Evolutionary conservation across 2,797 vertebrate genomes (phyloP), one percentile per base, ranked within the genome.

Genomic region (Arrhamphus sclerolepis): DNA sequence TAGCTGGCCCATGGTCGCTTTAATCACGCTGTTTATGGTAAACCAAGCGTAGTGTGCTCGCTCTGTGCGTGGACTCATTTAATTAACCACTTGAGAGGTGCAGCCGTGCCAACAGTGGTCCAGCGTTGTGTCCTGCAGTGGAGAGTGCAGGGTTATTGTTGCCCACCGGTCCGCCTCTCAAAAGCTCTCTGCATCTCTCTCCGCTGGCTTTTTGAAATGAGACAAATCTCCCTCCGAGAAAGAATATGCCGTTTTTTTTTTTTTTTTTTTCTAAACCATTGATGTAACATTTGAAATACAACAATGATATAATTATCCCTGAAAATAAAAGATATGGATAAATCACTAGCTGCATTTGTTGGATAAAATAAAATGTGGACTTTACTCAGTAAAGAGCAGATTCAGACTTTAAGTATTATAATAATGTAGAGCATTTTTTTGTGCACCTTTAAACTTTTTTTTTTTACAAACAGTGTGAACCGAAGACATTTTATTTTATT

Each of bases 71-170:
- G 76, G 72, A 84, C 78, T 87, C 81, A 44, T 87, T 88, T 90
- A 89, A 90, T 89, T 87, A 90, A 87, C 79, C 89, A 87, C 85
- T 86, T 66, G 85, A 88, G 87, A 89, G 84, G 84, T 81, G 87
- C 43, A 76, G 83, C 72, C 5, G 55, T 39, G 78, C 54, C 72
- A 61, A 18, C 65, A 8, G 73, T 26, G 7, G 68, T 56, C 62
- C 58, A 1, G 50, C 70, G 51, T 54, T 55, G 77, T 75, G 76
- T 85, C 80, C 74, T 79, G 82, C 83, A 48, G 74, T 18, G 81
- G 78, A 19, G 77, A 82, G 80, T 18, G 75, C 58, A 9, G 73
- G 92, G 94, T 95, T 95, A 94, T 94, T 95, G 94, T 78, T 72
- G 80, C 81, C 73, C 83, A 86, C 85, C 81, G 0, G 66, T 79